Conservation (phyloP, 2,113 vertebrate species). For the Embiotoca jacksoni region DNA sequence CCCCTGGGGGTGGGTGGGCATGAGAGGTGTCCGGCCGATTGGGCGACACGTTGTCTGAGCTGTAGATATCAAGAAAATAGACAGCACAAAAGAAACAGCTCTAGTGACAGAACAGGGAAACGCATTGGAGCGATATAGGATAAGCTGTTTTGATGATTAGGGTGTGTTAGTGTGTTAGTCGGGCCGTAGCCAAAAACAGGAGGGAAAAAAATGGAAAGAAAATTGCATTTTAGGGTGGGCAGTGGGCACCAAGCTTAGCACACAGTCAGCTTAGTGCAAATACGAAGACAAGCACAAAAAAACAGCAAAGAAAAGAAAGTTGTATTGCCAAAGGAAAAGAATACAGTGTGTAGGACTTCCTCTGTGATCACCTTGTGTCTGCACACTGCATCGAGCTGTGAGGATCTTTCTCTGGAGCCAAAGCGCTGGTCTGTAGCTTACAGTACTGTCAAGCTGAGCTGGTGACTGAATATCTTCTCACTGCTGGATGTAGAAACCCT, state of each 20-base stretch:
- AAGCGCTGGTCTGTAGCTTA: slow-evolving; percentile 53
- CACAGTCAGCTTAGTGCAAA: slow-evolving; percentile 77
- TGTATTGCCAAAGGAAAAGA: slow-evolving; percentile 75
- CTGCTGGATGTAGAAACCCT: slow-evolving; percentile 56
- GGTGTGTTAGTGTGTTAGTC: slow-evolving; percentile 70
- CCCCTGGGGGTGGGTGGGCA: slow-evolving; percentile 82
- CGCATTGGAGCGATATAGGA: slow-evolving; percentile 72
- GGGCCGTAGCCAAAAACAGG: slow-evolving; percentile 59
- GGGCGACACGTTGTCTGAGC: slow-evolving; percentile 87
- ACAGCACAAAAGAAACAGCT: slow-evolving; percentile 84
- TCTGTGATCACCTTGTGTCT: slow-evolving; percentile 83
- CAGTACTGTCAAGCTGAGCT: slow-evolving; percentile 40
- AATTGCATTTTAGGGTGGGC: slow-evolving; percentile 55
- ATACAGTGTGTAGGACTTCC: slow-evolving; percentile 60
- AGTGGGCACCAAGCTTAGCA: slow-evolving; percentile 74
- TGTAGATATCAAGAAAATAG: slow-evolving; percentile 87
- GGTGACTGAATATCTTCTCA: slow-evolving; percentile 46
- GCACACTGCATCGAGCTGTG: slow-evolving; percentile 82
- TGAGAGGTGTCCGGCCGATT: slow-evolving; percentile 89
- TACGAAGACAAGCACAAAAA: slow-evolving; percentile 77
- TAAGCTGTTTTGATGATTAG: slow-evolving; percentile 63
- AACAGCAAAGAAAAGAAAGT: slow-evolving; percentile 67
- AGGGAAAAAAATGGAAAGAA: slow-evolving; percentile 43
- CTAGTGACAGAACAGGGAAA: slow-evolving; percentile 83
- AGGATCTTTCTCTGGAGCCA: slow-evolving; percentile 68